Percentiles rank a stretch among this genome's conserved stretches.
These are phyloP conservation scores for Cerceris ruficornis DNA, from an alignment of 2,888 invertebrate genomes.

Conservation along the genomic window DNA sequence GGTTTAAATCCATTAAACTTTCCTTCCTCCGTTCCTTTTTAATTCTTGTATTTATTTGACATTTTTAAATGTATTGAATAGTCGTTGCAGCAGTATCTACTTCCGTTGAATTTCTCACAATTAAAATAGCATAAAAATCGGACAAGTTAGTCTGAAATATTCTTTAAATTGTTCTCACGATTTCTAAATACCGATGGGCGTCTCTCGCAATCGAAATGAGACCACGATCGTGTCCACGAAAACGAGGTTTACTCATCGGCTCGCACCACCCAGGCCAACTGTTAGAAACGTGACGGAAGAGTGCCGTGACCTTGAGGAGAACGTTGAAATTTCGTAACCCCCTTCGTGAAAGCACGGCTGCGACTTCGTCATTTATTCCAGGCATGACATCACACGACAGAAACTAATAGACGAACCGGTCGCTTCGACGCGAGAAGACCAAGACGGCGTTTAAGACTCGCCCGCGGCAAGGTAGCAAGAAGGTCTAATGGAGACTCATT, in stretches of 20 bases:
- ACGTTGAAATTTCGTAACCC: slow-evolving; percentile 74
- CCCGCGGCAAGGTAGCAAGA: slow-evolving; percentile 75
- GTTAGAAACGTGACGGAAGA: slow-evolving; percentile 42
- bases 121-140: too few species aligned
- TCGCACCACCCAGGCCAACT: background rate
- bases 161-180: background rate
- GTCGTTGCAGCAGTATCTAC: too few species aligned
- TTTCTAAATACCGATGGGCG: background rate
- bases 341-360: slow-evolving; percentile 56
- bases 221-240: background rate
- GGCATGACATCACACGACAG: slow-evolving; percentile 74
- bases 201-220: background rate
- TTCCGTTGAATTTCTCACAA: too few species aligned
- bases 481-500: slow-evolving; percentile 55
- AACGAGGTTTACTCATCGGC: background rate
- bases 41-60: too few species aligned
- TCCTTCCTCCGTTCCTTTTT: too few species aligned
- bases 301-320: slow-evolving; percentile 64
- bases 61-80: too few species aligned
- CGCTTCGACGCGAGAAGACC: slow-evolving; percentile 40
- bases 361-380: slow-evolving; percentile 74
- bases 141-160: too few species aligned
- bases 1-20: too few species aligned
- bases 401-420: slow-evolving; percentile 70
- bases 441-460: slow-evolving; percentile 53